Base-by-base conservation (phyloP, 2,888 invertebrate genomes). In the Platycnemis pennipes region DNA sequence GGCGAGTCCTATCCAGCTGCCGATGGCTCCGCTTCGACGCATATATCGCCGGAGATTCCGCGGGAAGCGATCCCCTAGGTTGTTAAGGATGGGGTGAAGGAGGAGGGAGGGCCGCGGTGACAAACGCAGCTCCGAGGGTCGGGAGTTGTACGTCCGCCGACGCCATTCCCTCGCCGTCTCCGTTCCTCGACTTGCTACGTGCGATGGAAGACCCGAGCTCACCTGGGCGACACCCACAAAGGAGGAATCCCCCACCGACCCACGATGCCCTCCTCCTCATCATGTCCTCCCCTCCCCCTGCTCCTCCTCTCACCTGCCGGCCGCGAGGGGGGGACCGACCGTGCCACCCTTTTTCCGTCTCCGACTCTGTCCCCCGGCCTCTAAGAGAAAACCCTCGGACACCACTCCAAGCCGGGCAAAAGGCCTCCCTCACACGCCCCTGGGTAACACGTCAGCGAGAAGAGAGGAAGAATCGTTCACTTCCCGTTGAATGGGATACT, bases 61-160 rank as follows among this genome's bases (percentile, higher is more conserved):
- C 37, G 77, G 31, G 77, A n/a, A n/a, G 56, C 16, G 94, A 46
- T 87, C 3, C 26, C 86, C 19, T 0, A 22, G 46, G 77, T 2
- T n/a, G 77, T n/a, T 2, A n/a, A 77, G 45, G 45, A 0, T 44
- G 26, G 37, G 3, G 86, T 37, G 77, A 42, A 85, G 16, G 42
- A 26, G 26, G 22, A 45, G 87, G 87, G 42, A 16, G 86, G 56
- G 49, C 49, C 49, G 46, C 31, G 53, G 86, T 87, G 86, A 86
- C 94, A 94, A 94, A 88, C 63, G 87, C 94, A 94, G 45, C 56
- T 37, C 45, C 69, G 46, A 91, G 63, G 91, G 16, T 77, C 11
- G 77, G 37, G 37, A 22, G 7, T 11, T 37, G 77, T 16, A 63
- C 63, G 13, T 0, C 77, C n/a, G 31, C 19, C 49, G 1, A 16